Percentiles rank a stretch among this genome's conserved stretches.
These are phyloP conservation scores for Deilephila porcellus DNA, from an alignment of 2,888 invertebrate genomes.

Conservation along the genomic window DNA sequence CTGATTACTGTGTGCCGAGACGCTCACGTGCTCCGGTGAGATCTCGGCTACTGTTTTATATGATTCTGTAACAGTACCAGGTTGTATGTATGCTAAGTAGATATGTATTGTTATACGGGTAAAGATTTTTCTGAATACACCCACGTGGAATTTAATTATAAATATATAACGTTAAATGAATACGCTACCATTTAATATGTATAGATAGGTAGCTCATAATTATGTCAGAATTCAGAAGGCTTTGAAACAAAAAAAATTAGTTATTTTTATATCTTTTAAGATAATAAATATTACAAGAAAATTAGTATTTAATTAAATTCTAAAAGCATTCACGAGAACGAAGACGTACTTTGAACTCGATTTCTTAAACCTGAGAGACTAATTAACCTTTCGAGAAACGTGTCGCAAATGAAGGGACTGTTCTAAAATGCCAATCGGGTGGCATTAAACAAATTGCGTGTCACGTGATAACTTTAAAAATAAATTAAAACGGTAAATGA, in stretches of 20 bases:
- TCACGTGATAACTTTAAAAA: not conserved
- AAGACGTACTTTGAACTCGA: not conserved
- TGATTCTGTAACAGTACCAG: too few species aligned
- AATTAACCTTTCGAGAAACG: conserved; percentile 7
- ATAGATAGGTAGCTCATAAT: too few species aligned
- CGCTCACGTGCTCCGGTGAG: conserved; percentile 3
- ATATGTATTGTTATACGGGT: not conserved
- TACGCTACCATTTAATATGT: too few species aligned
- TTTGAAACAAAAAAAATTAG: too few species aligned
- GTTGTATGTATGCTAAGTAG: not conserved
- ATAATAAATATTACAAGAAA: not conserved
- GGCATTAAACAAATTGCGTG: conserved; percentile 8
- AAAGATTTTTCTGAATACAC: too few species aligned
- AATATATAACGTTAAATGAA: too few species aligned
- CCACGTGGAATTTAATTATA: too few species aligned
- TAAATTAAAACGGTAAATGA: conserved; percentile 10
- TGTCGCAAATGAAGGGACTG: conserved; percentile 14
- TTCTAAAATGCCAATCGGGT: conserved; percentile 21
- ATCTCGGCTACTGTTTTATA: conserved; percentile 6
- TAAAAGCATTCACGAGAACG: not conserved
- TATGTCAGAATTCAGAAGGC: too few species aligned
- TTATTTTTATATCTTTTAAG: too few species aligned
- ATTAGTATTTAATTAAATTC: not conserved
- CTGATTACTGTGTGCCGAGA: conserved; percentile 65
- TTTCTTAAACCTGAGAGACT: not conserved